A percentile compares a stretch with the other conserved stretches of the same genome.
Evolutionary conservation across 35 echinoderm and acorn worm species (phyloP).

Genomic region (Apostichopus parvimensis): DNA sequence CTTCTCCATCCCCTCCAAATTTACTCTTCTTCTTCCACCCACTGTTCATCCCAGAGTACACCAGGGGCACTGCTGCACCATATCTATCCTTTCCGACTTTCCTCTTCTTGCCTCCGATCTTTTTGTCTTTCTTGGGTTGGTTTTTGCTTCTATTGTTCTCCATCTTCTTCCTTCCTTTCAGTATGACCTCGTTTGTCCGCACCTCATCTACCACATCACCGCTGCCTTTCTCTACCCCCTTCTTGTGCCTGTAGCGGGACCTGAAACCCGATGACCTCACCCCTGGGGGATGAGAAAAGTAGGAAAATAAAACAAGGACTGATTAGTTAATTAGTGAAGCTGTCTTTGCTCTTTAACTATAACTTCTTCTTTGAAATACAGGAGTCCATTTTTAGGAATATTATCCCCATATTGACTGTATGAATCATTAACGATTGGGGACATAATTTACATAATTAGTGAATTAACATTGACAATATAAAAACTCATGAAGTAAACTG

Average conservation of each 20-base stretch:
- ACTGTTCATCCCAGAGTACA: constrained; percentile 26
- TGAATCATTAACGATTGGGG: too few relatives aligned
- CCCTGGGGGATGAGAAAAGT: constrained; percentile 4
- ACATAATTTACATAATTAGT: too few relatives aligned
- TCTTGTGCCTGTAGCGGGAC: constrained; percentile 32
- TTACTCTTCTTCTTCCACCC: background rate
- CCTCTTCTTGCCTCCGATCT: background rate
- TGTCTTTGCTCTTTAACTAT: too few relatives aligned
- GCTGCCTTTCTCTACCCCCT: constrained; percentile 5
- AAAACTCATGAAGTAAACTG: too few relatives aligned
- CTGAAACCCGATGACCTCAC: constrained; percentile 44
- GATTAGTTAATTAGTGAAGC: too few relatives aligned
- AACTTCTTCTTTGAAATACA: too few relatives aligned
- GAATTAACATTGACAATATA: too few relatives aligned
- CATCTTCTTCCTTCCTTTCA: constrained; percentile 23
- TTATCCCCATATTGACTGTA: too few relatives aligned
- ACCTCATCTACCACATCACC: constrained; percentile 3
- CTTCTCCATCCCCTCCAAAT: background rate
- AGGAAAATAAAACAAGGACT: too few relatives aligned
- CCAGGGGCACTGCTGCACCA: background rate
- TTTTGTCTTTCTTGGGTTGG: constrained; percentile 10
- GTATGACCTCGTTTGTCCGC: constrained; percentile 18
- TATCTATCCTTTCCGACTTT: background rate
- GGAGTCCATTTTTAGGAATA: too few relatives aligned
- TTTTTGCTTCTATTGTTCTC: constrained; percentile 4